Evolutionary conservation across 2,888 invertebrate species (phyloP).

Genomic region (Abrostola triplasia): DNA sequence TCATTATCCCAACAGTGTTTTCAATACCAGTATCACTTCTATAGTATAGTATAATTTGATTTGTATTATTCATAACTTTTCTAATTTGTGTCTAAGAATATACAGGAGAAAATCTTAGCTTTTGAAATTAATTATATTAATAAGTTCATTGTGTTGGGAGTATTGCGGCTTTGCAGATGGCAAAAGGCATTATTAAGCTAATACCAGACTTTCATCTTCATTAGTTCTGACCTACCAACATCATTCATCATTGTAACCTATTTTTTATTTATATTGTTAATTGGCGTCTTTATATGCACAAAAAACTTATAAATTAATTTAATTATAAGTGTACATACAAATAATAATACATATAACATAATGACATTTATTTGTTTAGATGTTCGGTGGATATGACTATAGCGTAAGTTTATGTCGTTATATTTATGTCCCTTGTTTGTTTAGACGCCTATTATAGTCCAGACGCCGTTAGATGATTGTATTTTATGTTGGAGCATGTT

Average conservation of each 20-base stretch:
- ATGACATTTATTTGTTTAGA: conserved; percentile 81
- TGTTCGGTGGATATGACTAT: conserved; percentile 88
- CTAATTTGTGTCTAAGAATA: no score
- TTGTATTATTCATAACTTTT: no score
- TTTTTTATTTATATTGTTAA: not conserved
- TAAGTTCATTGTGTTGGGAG: no score
- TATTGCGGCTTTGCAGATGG: no score
- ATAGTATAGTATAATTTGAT: no score
- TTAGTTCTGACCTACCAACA: not conserved
- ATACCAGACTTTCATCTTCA: no score
- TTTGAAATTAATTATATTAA: no score
- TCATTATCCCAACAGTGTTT: no score
- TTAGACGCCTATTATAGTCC: conserved; percentile 61
- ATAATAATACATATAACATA: conserved; percentile 49
- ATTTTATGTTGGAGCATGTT: conserved; percentile 57
- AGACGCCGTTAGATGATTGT: conserved; percentile 52
- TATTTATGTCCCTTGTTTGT: conserved; percentile 64
- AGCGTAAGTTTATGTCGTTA: conserved; percentile 79
- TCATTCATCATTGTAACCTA: not conserved
- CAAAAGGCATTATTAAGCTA: no score
- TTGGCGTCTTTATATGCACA: not conserved
- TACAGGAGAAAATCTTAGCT: no score
- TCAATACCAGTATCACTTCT: no score
- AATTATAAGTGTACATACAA: conserved; percentile 9
- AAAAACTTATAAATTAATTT: conserved; percentile 1